Base-by-base conservation (phyloP, 2,797 vertebrate species). In the Falco concolor region DNA sequence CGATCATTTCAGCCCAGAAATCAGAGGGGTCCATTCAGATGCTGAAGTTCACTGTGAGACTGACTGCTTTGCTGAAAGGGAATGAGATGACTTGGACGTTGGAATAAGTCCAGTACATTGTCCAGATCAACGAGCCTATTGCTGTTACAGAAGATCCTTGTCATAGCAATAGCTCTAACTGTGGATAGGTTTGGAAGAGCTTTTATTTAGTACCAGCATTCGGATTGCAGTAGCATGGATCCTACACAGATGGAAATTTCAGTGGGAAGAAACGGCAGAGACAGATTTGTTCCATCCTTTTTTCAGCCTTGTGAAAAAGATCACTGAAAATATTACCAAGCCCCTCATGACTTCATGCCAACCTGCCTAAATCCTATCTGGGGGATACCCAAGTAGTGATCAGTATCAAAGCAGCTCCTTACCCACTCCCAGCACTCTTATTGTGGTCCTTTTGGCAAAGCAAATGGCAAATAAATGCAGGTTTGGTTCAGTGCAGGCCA, bases 201-300 rank as follows among this genome's bases (percentile, higher is more conserved):
- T 36, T 74, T 74, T 27, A 25, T 77, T 50, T 42, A 63, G 36
- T 50, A 28, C 74, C 27, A 57, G 12, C 24, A 6, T 47, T 59
- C 0, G 0, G 24, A 13, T 52, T 10, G 1, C 27, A 4, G 24
- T 27, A 40, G 30, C 38, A 10, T 52, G 59, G 74, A 60, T 69
- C 49, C 72, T 34, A 34, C 27, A 3, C 13, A 34, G 59, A 23
- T 44, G 50, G 36, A 67, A 38, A 32, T 34, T 36, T 30, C 13
- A 11, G n/a, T 21, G 44, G 7, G 30, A 56, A 30, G 52, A 34
- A 44, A 25, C 34, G 45, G 42, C 42, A 81, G 25, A 22, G 52
- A 30, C 1, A 1, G 42, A 38, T 61, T 73, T 30, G 4, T 12
- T 82, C 59, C 42, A 28, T 36, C 25, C 6, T 42, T 73, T 74